Evolutionary conservation across 1,140 invertebrate species (phyloP).

Genomic region (Augochlora pura): DNA sequence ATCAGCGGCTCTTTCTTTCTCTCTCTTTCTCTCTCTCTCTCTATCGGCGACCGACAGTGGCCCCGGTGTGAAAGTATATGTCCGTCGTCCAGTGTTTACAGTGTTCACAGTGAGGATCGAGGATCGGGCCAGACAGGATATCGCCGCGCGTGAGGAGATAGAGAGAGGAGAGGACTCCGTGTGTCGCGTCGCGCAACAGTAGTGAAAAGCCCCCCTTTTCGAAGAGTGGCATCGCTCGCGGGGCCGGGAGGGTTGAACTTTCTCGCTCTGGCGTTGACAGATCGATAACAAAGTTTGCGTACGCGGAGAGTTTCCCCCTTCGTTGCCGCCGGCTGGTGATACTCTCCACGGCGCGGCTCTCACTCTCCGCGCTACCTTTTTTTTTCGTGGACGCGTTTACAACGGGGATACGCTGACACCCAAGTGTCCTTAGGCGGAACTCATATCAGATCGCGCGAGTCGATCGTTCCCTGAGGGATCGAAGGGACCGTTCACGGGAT

Average conservation of each 20-base stretch:
- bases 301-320: conserved; percentile 51
- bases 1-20: no score
- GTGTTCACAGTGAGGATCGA: conserved; percentile 11
- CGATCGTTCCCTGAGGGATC: no score
- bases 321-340: conserved; percentile 37
- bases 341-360: no score
- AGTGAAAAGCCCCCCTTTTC: conserved; percentile 31
- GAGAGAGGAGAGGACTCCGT: neutral
- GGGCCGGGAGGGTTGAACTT: conserved; percentile 63
- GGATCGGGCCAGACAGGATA: neutral
- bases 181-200: conserved; percentile 15
- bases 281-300: conserved; percentile 71
- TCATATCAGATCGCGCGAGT: neutral
- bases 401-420: conserved; percentile 1
- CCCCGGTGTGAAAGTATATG: neutral
- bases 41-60: neutral
- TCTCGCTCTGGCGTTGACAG: conserved; percentile 69
- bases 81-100: conserved; percentile 12
- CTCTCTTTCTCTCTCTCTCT: no score
- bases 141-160: no score
- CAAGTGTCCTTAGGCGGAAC: neutral
- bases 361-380: conserved; percentile 1
- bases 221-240: conserved; percentile 57
- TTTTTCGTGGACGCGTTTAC: conserved; percentile 35
- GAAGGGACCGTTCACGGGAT: no score